Evolutionary conservation across 2,113 vertebrate species (phyloP).

Genomic region (Corynorhinus townsendii): DNA sequence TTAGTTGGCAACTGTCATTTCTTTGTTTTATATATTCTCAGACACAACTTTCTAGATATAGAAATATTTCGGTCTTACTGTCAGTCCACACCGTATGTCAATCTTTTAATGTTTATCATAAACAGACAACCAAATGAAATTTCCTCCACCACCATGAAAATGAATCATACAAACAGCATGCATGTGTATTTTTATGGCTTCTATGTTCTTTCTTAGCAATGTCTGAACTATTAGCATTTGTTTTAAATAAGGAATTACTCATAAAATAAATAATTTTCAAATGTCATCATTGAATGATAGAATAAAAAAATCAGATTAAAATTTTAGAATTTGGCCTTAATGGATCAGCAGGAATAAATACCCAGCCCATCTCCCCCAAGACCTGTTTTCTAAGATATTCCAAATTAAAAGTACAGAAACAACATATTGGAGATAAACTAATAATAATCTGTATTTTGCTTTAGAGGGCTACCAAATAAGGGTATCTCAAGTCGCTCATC

Average conservation of each 20-base stretch:
- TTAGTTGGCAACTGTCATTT: background rate
- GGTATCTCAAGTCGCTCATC: background rate
- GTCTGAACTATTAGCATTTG: background rate
- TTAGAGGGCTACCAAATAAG: background rate
- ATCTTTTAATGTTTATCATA: background rate
- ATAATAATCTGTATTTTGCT: background rate
- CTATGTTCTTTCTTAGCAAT: background rate
- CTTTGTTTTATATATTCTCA: background rate
- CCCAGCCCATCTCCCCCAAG: background rate
- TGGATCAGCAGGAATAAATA: background rate
- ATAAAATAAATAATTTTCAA: background rate
- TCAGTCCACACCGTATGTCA: background rate
- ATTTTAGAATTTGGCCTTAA: background rate
- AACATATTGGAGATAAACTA: background rate
- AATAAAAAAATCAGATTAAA: background rate
- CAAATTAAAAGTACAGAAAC: background rate
- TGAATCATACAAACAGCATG: background rate
- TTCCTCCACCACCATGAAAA: background rate
- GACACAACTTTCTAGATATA: background rate
- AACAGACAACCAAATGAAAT: background rate
- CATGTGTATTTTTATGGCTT: background rate
- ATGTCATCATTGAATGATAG: background rate
- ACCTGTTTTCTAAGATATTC: background rate
- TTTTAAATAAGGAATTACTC: background rate
- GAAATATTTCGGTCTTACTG: background rate